phyloP scores from a whole-genome alignment of 2,888 invertebrate species.

The Drosophila stalkeri region DNA sequence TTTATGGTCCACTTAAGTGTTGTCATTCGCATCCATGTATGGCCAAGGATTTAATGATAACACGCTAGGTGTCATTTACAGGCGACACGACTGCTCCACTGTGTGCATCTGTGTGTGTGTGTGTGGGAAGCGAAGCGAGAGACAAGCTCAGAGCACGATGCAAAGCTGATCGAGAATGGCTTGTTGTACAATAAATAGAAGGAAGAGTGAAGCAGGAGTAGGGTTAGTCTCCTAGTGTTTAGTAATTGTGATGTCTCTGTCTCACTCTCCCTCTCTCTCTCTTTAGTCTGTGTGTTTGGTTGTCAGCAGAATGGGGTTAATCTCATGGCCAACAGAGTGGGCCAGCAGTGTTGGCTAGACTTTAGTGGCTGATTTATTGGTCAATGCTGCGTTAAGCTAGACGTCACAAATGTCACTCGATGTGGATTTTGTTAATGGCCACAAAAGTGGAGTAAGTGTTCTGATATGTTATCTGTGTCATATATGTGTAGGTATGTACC shows the following conservation, averaged over 20 bases:
- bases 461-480: neutral
- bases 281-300: conserved; percentile 1
- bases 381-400: conserved; percentile 12
- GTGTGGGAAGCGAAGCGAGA: neutral
- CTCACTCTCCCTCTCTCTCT: neutral
- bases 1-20: conserved; percentile 77
- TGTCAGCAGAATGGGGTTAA: conserved; percentile 19
- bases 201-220: too few relatives aligned
- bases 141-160: conserved; percentile 5
- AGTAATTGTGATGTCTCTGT: conserved; percentile 42
- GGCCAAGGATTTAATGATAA: conserved; percentile 68
- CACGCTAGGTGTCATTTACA: conserved; percentile 70
- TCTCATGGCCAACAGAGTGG: conserved; percentile 21
- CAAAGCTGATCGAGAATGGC: conserved; percentile 13
- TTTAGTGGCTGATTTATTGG: conserved; percentile 45
- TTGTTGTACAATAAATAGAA: conserved; percentile 43
- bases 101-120: neutral
- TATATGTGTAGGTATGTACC: neutral
- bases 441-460: conserved; percentile 12
- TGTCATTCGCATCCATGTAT: conserved; percentile 62
- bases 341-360: conserved; percentile 41
- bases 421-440: conserved; percentile 38
- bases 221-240: neutral
- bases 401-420: conserved; percentile 33
- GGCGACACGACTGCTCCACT: conserved; percentile 29